These are phyloP conservation scores for Plagodis pulveraria DNA, from an alignment of 2,888 invertebrate species.

Conservation along the genomic window DNA sequence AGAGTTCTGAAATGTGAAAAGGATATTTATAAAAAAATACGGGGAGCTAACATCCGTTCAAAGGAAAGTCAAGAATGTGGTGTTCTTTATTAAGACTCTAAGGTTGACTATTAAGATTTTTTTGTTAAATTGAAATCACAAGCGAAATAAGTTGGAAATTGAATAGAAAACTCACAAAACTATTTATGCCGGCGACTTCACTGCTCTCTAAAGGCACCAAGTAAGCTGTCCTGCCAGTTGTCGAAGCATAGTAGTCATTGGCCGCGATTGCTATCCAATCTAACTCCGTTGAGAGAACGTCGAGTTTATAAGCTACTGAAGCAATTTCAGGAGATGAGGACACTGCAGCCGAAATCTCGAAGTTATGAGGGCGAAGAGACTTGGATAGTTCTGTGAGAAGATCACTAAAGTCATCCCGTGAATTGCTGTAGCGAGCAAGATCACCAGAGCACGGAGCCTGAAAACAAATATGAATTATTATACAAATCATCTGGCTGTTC, in stretches of 20 bases:
- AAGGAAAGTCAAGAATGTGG: no score
- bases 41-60: no score
- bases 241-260: constrained; percentile 92
- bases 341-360: constrained; percentile 89
- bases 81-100: no score
- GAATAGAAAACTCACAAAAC: constrained; percentile 83
- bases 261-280: constrained; percentile 94
- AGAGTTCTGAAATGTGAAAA: constrained; percentile 79
- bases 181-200: constrained; percentile 87
- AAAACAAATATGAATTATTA: constrained; percentile 1
- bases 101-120: no score
- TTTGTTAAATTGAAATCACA: no score
- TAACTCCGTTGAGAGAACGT: constrained; percentile 86
- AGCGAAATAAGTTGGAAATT: background rate
- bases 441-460: constrained; percentile 84
- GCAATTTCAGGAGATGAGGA: constrained; percentile 90
- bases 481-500: no score
- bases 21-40: no score
- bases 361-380: constrained; percentile 85
- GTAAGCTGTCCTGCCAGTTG: constrained; percentile 90
- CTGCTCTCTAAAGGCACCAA: constrained; percentile 89
- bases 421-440: constrained; percentile 77
- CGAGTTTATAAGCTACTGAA: constrained; percentile 89
- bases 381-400: constrained; percentile 87
- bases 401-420: constrained; percentile 88